Evolutionary conservation across 2,113 vertebrate genomes (phyloP), one percentile per base, ranked within the genome.

Genomic region (Cheilinus undulatus): DNA sequence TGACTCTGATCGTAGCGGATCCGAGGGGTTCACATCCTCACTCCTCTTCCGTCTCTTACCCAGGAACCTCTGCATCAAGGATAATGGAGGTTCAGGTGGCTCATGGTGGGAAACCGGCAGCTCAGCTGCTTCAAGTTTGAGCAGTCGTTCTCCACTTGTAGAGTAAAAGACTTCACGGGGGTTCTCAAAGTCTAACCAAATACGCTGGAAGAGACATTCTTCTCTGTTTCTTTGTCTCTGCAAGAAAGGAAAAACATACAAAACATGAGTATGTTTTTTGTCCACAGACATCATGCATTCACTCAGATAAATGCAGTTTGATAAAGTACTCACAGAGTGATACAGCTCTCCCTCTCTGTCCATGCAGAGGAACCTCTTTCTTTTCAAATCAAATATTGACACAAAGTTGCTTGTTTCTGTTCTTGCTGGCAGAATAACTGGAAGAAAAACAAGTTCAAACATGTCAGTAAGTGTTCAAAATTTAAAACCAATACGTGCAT

Each of bases 331-430:
- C 85, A 98, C 97, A 4, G 93, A 96, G 78, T 91, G 93, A 78
- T 94, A 92, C 40, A 94, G 84, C 19, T 91, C 82, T 82, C 95
- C 95, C 17, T 72, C 76, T 2, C n/a, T 30, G 64, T 96, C 93
- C 94, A 95, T 92, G 2, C 96, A 97, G 0, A 98, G 86, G 65
- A 94, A 94, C 1, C 62, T 69, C 15, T 92, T 92, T 13, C 91
- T 95, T 83, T 94, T 95, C 73, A 95, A 87, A 4, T 95, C 94
- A 8, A 88, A 94, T 83, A 96, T 93, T 68, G 93, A 92, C 53
- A 96, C 95, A 4, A 88, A 90, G 70, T 93, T 94, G 22, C 88
- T 84, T 14, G 78, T 72, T 36, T 93, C 90, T 0, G 92, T 91
- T 70, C 85, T 93, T 75, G 94, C 89, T 80, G 93, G 89, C 32